Conservation (phyloP, 2,888 invertebrate genomes). For the Zaprionus obscuricornis region DNA sequence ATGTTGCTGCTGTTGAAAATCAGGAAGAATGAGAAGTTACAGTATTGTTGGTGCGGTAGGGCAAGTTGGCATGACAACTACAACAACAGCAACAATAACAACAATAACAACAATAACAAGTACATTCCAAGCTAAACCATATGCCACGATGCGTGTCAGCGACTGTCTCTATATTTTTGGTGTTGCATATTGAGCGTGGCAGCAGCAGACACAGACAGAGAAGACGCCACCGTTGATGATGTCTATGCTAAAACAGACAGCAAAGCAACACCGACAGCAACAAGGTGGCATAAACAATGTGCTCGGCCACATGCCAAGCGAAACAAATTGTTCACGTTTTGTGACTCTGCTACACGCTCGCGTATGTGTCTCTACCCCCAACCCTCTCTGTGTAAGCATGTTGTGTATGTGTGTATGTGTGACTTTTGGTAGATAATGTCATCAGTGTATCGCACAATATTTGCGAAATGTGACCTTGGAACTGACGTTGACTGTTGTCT, state of each 20-base stretch:
- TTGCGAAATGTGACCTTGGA: constrained; percentile 37
- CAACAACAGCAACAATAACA: constrained; percentile 22
- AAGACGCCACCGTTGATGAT: constrained; percentile 25
- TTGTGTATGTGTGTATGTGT: constrained; percentile 5
- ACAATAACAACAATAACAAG: constrained; percentile 24
- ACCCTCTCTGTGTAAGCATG: neutral
- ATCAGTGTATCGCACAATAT: constrained; percentile 37
- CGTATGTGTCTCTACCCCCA: constrained; percentile 9
- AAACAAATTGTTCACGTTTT: constrained; percentile 55
- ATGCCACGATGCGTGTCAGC: constrained; percentile 69
- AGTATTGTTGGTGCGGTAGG: constrained; percentile 25
- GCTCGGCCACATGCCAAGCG: constrained; percentile 48
- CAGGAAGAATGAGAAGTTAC: neutral
- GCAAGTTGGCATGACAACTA: constrained; percentile 18
- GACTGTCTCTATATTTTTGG: constrained; percentile 38
- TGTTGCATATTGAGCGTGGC: constrained; percentile 52
- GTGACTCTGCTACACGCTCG: too few relatives aligned
- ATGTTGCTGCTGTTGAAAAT: constrained; percentile 5
- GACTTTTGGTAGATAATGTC: constrained; percentile 50
- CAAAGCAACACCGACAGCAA: constrained; percentile 18
- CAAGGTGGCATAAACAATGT: constrained; percentile 41
- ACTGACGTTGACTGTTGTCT: neutral
- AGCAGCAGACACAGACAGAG: constrained; percentile 14
- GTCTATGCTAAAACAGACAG: constrained; percentile 21
- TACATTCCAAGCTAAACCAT: constrained; percentile 46